phyloP scores from a whole-genome alignment of 2,113 vertebrate species.

The Channa maculata region DNA sequence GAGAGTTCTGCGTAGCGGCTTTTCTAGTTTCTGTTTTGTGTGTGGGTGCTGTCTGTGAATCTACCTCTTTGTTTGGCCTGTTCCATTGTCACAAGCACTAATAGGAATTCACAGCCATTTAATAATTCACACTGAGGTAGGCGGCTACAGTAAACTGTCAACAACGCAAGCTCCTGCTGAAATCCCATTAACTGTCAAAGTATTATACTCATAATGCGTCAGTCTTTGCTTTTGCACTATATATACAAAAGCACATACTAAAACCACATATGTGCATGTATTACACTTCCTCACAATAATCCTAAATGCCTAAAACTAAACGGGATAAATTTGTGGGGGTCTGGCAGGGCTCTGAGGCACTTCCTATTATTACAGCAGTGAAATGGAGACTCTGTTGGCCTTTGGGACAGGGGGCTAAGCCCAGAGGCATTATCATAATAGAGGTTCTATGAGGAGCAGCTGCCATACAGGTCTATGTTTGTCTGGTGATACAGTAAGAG shows the following conservation, averaged over 20 bases:
- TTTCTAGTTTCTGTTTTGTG: constrained; percentile 7
- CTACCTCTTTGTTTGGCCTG: constrained; percentile 67
- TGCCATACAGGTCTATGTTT: constrained; percentile 38
- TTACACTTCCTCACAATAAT: constrained; percentile 64
- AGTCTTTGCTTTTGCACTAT: constrained; percentile 30
- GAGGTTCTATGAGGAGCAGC: constrained; percentile 43
- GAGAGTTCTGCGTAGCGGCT: constrained; percentile 10
- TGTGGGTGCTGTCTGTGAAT: constrained; percentile 39
- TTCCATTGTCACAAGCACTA: constrained; percentile 64
- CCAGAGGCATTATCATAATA: constrained; percentile 67
- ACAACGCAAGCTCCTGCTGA: constrained; percentile 68
- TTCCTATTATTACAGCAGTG: constrained; percentile 64
- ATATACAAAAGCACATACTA: constrained; percentile 38
- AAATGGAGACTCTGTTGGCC: constrained; percentile 67
- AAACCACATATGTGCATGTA: constrained; percentile 38
- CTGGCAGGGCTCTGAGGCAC: constrained; percentile 51
- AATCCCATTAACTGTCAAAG: constrained; percentile 80
- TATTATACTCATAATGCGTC: constrained; percentile 75
- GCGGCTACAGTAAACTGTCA: constrained; percentile 65
- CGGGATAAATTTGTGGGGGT: constrained; percentile 43
- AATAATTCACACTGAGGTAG: constrained; percentile 79
- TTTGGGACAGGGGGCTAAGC: constrained; percentile 56
- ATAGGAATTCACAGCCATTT: constrained; percentile 70
- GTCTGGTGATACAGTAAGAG: constrained; percentile 36
- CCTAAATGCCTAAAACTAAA: constrained; percentile 73